Evolutionary conservation across 2,797 vertebrate species (phyloP).

Genomic region (Smutsia temminckii): DNA sequence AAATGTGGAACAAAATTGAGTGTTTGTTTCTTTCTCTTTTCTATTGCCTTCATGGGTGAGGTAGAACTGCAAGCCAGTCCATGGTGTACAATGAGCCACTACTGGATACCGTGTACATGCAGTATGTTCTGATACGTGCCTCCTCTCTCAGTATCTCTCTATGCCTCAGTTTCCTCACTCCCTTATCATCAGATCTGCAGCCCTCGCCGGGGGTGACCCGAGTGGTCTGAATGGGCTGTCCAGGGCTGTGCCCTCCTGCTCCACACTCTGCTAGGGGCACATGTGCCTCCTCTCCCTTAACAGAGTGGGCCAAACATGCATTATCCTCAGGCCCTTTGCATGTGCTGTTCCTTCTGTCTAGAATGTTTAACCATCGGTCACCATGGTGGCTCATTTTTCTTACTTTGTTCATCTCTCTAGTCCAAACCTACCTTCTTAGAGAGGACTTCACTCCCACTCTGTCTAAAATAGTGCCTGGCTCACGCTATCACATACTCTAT

Average conservation of each 20-base stretch:
- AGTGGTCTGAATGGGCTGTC: background rate
- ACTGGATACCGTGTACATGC: rapidly evolving
- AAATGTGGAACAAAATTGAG: background rate
- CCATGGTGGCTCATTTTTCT: background rate
- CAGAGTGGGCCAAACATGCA: background rate
- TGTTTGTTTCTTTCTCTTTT: background rate
- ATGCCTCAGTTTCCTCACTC: background rate
- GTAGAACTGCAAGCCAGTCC: background rate
- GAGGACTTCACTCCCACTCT: background rate
- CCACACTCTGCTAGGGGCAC: background rate
- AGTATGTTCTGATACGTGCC: too few relatives aligned
- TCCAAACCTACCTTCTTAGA: background rate
- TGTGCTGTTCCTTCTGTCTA: background rate
- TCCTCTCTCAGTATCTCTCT: background rate
- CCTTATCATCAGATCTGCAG: background rate
- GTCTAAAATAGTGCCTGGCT: background rate
- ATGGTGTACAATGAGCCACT: background rate
- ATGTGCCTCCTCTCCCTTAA: background rate
- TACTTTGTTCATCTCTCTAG: background rate
- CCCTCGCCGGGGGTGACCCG: background rate
- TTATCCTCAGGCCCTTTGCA: background rate
- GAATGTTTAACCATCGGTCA: background rate
- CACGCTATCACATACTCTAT: background rate
- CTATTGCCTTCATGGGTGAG: background rate
- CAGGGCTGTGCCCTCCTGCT: too few relatives aligned